Evolutionary conservation across 2,797 vertebrate genomes (phyloP).

Genomic region (Salmo trutta): DNA sequence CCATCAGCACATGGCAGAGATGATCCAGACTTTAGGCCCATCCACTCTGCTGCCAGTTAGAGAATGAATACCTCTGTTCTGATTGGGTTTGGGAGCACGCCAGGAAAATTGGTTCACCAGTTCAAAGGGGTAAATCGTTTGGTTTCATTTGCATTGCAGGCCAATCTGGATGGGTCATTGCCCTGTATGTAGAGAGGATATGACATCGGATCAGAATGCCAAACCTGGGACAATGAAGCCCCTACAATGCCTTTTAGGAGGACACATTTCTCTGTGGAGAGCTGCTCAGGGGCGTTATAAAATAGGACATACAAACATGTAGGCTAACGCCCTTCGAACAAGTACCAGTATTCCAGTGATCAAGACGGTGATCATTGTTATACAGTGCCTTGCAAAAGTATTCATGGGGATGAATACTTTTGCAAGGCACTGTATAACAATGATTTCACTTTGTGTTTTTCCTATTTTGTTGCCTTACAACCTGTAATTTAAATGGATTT

Average conservation of each 20-base stretch:
- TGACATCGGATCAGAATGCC: no score
- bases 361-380: no score
- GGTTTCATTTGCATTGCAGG: background rate
- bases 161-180: background rate
- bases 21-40: constrained; percentile 19
- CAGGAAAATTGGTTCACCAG: background rate
- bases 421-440: no score
- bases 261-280: background rate
- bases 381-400: no score
- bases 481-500: no score
- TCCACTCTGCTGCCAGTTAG: background rate
- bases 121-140: background rate
- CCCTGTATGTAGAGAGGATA: no score
- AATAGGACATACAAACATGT: background rate
- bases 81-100: background rate
- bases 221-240: no score
- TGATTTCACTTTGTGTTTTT: no score
- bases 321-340: background rate
- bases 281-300: no score
- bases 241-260: background rate
- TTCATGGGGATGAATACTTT: no score
- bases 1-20: constrained; percentile 25
- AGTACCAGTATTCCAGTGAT: background rate
- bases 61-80: background rate
- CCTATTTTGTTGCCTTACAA: no score